These are phyloP conservation scores for Philereme transversata DNA, from an alignment of 2,888 invertebrate genomes.

Conservation along the genomic window DNA sequence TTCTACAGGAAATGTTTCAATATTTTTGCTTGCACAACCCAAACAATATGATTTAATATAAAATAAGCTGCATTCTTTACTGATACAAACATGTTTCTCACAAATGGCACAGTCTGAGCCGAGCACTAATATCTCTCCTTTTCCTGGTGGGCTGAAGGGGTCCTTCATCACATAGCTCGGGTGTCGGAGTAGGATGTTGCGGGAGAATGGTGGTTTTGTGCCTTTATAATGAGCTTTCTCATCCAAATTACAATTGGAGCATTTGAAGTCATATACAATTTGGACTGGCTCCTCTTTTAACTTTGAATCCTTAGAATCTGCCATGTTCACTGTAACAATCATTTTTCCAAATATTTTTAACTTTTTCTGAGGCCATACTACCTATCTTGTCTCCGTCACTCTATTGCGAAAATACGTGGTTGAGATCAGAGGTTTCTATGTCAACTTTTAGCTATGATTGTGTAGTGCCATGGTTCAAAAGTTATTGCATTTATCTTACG, in stretches of 20 bases:
- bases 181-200: constrained; percentile 87
- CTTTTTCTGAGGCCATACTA: too few species aligned
- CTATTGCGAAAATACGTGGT: too few species aligned
- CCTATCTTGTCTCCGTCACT: too few species aligned
- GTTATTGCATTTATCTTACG: too few species aligned
- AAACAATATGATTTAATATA: constrained; percentile 90
- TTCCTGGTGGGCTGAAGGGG: constrained; percentile 90
- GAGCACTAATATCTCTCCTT: constrained; percentile 89
- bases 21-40: constrained; percentile 85
- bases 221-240: constrained; percentile 92
- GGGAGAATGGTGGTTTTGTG: constrained; percentile 88
- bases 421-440: too few species aligned
- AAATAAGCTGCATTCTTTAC: constrained; percentile 90
- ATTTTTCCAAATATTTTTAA: constrained; percentile 10
- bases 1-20: constrained; percentile 87
- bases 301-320: constrained; percentile 51
- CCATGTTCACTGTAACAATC: constrained; percentile 62
- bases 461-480: too few species aligned
- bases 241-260: constrained; percentile 85
- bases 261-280: constrained; percentile 82
- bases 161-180: constrained; percentile 92
- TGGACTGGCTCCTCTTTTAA: constrained; percentile 52
- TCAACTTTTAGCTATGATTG: too few species aligned
- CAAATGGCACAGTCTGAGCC: constrained; percentile 91
- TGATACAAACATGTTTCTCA: constrained; percentile 87